Conservation (phyloP, 2,797 vertebrate genomes). For the Alcedo atthis region DNA sequence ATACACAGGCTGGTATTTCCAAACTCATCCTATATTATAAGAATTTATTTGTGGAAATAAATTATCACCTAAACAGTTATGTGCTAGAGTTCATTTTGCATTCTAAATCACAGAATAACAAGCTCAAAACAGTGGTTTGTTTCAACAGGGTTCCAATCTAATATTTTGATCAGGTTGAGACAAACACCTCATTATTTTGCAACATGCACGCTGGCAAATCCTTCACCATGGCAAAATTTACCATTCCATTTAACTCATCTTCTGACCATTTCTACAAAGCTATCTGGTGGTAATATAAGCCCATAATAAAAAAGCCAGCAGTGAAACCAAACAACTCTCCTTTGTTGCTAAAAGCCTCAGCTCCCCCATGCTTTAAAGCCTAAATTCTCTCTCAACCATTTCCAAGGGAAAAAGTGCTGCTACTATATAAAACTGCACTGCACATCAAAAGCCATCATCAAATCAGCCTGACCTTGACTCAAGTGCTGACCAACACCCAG, state of each 20-base stretch:
- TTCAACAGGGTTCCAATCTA: background rate
- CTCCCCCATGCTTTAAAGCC: background rate
- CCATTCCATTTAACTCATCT: background rate
- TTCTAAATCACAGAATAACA: background rate
- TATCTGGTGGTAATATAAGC: background rate
- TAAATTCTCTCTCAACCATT: background rate
- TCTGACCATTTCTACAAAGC: background rate
- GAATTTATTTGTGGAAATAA: background rate
- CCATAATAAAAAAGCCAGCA: background rate
- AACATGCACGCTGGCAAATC: accelerated
- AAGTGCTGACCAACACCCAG: background rate
- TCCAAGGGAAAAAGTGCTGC: background rate
- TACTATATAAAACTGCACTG: background rate
- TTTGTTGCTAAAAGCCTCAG: background rate
- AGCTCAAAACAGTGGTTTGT: background rate
- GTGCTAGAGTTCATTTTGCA: background rate
- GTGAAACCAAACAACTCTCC: background rate
- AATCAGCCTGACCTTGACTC: accelerated
- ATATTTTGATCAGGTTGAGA: background rate
- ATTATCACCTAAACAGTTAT: background rate
- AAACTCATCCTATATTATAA: background rate
- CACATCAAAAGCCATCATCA: background rate
- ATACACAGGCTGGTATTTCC: accelerated
- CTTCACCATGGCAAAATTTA: background rate
- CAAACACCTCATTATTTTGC: background rate